These are phyloP conservation scores for Pristionchus japonicus DNA, from an alignment of 2,888 invertebrate genomes.

Conservation along the genomic window DNA sequence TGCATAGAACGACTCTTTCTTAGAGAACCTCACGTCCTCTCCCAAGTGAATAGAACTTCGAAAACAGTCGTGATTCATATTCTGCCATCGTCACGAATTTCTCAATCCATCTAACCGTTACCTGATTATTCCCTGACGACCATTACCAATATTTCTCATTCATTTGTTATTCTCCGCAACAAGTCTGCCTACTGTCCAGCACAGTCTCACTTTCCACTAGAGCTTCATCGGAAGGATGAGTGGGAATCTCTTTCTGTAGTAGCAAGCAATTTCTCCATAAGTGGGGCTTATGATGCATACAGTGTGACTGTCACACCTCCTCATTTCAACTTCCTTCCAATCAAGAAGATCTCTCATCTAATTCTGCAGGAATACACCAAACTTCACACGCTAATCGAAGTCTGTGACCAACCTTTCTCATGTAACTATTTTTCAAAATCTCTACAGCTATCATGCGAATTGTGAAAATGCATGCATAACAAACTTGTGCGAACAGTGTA, in stretches of 20 bases:
- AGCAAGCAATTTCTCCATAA: background rate
- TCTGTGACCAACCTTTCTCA: background rate
- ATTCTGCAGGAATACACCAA: background rate
- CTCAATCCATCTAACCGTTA: too few relatives aligned
- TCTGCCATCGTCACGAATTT: background rate
- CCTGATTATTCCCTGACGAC: background rate
- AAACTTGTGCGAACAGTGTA: background rate
- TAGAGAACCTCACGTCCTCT: background rate
- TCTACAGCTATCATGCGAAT: background rate
- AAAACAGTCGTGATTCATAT: background rate
- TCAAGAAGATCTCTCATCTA: background rate
- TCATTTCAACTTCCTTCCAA: background rate
- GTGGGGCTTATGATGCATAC: constrained; percentile 1
- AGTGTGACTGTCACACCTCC: background rate
- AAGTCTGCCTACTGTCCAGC: background rate
- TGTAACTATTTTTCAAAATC: background rate
- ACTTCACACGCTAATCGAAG: too few relatives aligned
- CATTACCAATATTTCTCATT: background rate
- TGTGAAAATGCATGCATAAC: background rate
- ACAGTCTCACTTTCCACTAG: background rate
- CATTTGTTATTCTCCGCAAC: background rate
- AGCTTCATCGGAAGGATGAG: background rate
- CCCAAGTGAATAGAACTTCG: background rate
- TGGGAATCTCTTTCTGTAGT: background rate
- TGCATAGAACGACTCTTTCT: background rate